A percentile compares a stretch with the other conserved stretches of the same genome.
phyloP scores from a whole-genome alignment of 2,113 vertebrate species.

The Phylloscopus trochiloides region DNA sequence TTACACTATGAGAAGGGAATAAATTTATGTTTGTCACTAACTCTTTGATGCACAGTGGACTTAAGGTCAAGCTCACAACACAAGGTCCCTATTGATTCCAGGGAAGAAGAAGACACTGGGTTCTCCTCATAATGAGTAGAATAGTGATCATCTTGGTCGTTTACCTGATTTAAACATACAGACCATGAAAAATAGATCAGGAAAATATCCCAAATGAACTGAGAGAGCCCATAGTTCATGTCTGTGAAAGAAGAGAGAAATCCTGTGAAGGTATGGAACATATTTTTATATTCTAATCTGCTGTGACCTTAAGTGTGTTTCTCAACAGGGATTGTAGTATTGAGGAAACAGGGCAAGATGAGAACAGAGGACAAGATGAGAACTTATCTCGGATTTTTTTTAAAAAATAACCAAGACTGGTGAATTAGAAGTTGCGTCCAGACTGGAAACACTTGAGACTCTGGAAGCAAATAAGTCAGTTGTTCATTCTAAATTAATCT shows the following conservation, averaged over 20 bases:
- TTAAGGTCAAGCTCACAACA: fast-evolving
- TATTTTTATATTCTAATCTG: not conserved
- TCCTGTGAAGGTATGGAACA: not conserved
- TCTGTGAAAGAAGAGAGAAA: not conserved
- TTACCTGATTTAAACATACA: not conserved
- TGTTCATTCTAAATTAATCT: not conserved
- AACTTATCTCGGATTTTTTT: not conserved
- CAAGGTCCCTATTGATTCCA: not conserved
- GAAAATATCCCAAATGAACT: not conserved
- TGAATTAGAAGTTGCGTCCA: fast-evolving
- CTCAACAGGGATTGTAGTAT: not conserved
- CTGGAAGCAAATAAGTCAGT: not conserved
- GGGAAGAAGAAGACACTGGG: fast-evolving
- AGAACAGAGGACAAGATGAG: not conserved
- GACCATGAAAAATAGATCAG: not conserved
- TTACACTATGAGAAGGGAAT: not conserved
- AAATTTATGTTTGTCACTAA: fast-evolving
- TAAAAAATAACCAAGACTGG: not conserved
- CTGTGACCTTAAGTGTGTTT: not conserved
- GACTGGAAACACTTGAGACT: not conserved
- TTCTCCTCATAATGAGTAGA: not conserved
- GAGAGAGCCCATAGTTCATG: not conserved
- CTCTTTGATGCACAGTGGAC: fast-evolving
- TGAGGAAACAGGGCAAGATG: not conserved
- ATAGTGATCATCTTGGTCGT: fast-evolving